Conservation (phyloP, 2,113 vertebrate genomes). For the Vireo altiloquus region DNA sequence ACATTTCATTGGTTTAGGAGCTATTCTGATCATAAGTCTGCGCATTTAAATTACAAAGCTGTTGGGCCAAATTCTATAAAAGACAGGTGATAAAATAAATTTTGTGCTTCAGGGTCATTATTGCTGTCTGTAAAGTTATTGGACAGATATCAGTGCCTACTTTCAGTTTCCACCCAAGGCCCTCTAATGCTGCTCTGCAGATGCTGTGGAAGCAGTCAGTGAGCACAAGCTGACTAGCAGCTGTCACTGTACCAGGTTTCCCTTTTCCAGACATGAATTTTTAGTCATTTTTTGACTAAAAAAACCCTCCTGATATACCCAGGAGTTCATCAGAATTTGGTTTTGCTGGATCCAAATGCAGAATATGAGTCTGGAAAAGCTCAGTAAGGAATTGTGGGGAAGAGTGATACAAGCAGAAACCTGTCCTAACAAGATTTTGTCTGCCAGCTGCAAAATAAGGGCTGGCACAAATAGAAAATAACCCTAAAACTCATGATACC, state of each 20-base stretch:
- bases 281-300: background rate
- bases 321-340: background rate
- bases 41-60: constrained; percentile 64
- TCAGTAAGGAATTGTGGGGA: background rate
- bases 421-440: background rate
- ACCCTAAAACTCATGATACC: background rate
- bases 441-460: background rate
- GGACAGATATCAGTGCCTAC: background rate
- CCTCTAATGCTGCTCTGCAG: background rate
- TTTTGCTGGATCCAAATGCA: background rate
- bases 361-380: background rate
- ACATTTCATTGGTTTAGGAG: constrained; percentile 48
- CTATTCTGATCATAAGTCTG: constrained; percentile 31
- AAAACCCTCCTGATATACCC: background rate
- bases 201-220: background rate
- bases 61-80: constrained; percentile 60
- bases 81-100: constrained; percentile 51
- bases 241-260: background rate
- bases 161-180: background rate
- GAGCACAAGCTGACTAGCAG: background rate
- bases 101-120: constrained; percentile 18
- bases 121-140: constrained; percentile 26
- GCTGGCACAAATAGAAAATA: background rate
- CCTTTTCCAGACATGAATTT: background rate
- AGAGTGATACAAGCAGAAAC: background rate